Percentiles rank a stretch among this genome's conserved stretches.
These are phyloP conservation scores for Philotrypesis tridentata DNA, from an alignment of 1,140 invertebrate species.

Conservation along the genomic window DNA sequence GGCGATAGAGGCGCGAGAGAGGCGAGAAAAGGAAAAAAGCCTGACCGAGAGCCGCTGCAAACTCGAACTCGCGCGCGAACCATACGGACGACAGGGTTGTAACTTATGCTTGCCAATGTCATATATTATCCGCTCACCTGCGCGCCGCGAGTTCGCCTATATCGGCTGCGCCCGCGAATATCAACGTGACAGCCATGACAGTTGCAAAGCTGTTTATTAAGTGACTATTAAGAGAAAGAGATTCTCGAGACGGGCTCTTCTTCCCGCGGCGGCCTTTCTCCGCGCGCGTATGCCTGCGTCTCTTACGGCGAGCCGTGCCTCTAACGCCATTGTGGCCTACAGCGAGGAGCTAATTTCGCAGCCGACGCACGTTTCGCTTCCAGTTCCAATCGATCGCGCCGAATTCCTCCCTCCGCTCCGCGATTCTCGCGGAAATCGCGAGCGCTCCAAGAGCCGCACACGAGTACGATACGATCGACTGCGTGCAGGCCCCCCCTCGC, in stretches of 20 bases:
- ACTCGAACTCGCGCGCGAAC: constrained; percentile 26
- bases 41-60: background rate
- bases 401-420: no score
- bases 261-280: background rate
- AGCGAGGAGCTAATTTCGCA: no score
- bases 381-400: no score
- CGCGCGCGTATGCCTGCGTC: background rate
- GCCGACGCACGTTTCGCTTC: no score
- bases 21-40: background rate
- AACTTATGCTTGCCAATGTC: constrained; percentile 48
- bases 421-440: no score
- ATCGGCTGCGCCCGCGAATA: constrained; percentile 37
- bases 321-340: no score
- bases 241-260: constrained; percentile 18
- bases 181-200: constrained; percentile 46
- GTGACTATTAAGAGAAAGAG: constrained; percentile 48
- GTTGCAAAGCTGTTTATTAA: constrained; percentile 50
- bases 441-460: no score
- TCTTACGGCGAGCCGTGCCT: no score
- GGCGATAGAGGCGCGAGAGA: background rate
- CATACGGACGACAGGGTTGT: constrained; percentile 44
- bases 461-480: no score
- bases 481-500: background rate
- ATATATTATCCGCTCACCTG: constrained; percentile 49
- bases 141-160: constrained; percentile 10